Conservation (phyloP, 2,888 invertebrate species). For the Nipponacmea schrenckii region DNA sequence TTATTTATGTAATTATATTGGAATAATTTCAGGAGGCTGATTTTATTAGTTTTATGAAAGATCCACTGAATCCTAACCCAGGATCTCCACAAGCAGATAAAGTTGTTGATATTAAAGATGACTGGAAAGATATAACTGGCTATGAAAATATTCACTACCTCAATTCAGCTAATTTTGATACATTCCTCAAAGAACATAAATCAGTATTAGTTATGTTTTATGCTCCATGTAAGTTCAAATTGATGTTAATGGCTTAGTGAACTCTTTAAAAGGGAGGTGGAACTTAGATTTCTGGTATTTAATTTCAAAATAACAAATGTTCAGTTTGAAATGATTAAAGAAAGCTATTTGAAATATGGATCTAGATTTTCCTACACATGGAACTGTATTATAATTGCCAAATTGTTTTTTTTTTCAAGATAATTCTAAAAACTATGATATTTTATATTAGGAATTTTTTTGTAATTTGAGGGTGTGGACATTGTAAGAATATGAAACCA, state of each 20-base stretch:
- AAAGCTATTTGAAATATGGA: no score
- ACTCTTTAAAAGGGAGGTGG: not conserved
- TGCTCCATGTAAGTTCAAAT: conserved; percentile 65
- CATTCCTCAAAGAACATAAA: conserved; percentile 71
- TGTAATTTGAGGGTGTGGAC: conserved; percentile 77
- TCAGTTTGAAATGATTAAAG: no score
- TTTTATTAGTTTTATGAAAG: conserved; percentile 75
- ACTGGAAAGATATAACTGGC: conserved; percentile 70
- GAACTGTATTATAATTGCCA: no score
- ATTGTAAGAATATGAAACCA: conserved; percentile 78
- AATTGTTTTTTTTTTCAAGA: no score
- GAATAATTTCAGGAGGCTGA: conserved; percentile 73
- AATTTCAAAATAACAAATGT: no score
- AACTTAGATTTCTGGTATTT: no score
- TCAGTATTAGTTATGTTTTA: conserved; percentile 69
- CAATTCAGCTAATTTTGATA: conserved; percentile 72
- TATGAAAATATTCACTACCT: conserved; percentile 79
- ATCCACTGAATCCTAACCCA: conserved; percentile 67
- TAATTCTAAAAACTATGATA: no score
- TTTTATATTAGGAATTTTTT: no score
- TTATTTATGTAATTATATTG: no score
- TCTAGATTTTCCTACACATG: no score
- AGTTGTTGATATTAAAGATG: conserved; percentile 49
- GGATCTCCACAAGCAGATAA: conserved; percentile 52
- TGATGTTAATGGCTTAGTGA: not conserved